Conservation (phyloP, 2,113 vertebrate species). For the Chitala chitala region DNA sequence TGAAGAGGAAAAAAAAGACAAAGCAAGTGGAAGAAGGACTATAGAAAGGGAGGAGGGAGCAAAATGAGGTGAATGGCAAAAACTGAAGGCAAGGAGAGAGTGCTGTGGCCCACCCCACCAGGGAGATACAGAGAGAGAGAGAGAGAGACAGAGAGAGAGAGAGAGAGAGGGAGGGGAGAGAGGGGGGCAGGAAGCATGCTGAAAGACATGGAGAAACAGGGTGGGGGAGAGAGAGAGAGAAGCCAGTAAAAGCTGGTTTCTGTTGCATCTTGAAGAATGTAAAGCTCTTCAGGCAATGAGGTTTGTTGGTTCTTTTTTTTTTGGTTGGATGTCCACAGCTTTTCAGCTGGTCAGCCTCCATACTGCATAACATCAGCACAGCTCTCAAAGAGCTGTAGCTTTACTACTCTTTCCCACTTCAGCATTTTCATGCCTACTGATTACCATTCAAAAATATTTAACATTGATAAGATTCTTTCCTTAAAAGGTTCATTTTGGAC, state of each 20-base stretch:
- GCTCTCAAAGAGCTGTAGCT: background rate
- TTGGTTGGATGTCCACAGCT: background rate
- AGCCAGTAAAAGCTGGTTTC: constrained; percentile 10
- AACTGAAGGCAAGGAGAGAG: no score
- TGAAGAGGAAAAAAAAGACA: no score
- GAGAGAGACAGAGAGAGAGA: constrained; percentile 1
- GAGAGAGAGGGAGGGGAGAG: constrained; percentile 9
- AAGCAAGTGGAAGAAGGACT: no score
- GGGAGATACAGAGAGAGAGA: background rate
- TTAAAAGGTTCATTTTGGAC: background rate
- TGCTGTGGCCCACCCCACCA: no score
- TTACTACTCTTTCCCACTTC: background rate
- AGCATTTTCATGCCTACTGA: background rate
- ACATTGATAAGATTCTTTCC: background rate
- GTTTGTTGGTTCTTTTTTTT: background rate
- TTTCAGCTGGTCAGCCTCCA: background rate
- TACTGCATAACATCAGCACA: background rate
- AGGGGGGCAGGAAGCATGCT: constrained; percentile 6
- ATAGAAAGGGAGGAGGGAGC: no score
- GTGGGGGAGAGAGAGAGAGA: background rate
- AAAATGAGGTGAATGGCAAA: no score
- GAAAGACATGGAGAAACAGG: constrained; percentile 13
- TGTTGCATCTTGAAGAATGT: constrained; percentile 21
- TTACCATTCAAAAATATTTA: background rate
- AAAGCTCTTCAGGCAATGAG: constrained; percentile 1